Base-by-base conservation (phyloP, 2,797 vertebrate genomes). In the Sparus aurata region DNA sequence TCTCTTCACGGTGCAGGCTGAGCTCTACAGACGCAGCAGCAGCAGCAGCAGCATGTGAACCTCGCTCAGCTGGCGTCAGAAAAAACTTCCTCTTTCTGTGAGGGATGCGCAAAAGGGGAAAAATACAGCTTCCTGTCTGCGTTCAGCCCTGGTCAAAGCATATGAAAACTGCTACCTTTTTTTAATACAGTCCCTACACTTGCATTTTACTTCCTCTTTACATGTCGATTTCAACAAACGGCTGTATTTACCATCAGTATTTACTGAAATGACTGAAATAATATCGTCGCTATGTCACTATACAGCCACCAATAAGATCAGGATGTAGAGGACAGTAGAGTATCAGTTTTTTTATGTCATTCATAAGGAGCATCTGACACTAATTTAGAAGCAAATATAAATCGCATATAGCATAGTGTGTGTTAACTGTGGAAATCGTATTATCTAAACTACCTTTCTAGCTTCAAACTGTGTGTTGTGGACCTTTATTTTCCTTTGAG, bases 51-150 rank as follows among this genome's bases (percentile, higher is more conserved):
- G 73, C 77, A 25, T 54, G 76, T 54, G 75, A 85, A 43, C 30
- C 11, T 27, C 38, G 8, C 65, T 46, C 50, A 72, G 70, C 69
- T 23, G 46, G 11, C 0, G 8, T 52, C 12, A 72, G 1, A 45
- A 74, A 34, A 30, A 34, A 83, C 91, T 92, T 93, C 92, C 91
- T 87, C 87, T 86, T 91, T 91, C 78, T 34, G 5, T 66, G 43
- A 12, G 66, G 20, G 20, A 79, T 70, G 67, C 38, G 11, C 62
- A 80, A 76, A 87, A 81, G 75, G 10, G 80, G 67, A 86, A 84
- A 86, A 83, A 27, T 61, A 69, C 74, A 50, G 38, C 84, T 90
- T 92, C 87, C 91, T 88, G 76, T 83, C 5, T 65, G 64, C 0
- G 22, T 66, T 41, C 77, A 79, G 79, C 30, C 4, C 4, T 2